These are phyloP conservation scores for Phrixothrix hirtus DNA, from an alignment of 2,888 invertebrate species.

Conservation along the genomic window DNA sequence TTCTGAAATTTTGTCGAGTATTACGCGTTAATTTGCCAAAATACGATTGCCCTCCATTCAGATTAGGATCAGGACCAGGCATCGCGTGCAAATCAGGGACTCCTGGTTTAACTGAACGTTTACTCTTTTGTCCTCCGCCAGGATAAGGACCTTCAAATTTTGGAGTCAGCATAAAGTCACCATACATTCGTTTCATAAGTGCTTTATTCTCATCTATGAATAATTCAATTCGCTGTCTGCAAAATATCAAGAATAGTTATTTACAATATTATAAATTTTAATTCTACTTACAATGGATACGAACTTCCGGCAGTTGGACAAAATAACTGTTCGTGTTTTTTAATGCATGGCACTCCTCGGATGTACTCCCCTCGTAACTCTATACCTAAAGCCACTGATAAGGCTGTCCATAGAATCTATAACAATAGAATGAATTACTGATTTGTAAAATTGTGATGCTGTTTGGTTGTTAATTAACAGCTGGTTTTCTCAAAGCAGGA, in stretches of 20 bases:
- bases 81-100: constrained; percentile 64
- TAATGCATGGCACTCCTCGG: constrained; percentile 88
- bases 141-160: constrained; percentile 52
- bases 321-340: constrained; percentile 85
- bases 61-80: constrained; percentile 55
- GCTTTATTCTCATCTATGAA: constrained; percentile 96
- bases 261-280: constrained; percentile 1
- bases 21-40: constrained; percentile 60
- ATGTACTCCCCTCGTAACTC: constrained; percentile 87
- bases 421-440: neutral
- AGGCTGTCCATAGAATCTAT: constrained; percentile 88
- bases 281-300: constrained; percentile 80
- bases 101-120: constrained; percentile 54
- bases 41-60: constrained; percentile 58
- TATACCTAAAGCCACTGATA: constrained; percentile 83
- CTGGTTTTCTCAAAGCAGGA: neutral
- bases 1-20: constrained; percentile 60
- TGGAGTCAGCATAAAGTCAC: constrained; percentile 75
- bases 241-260: constrained; percentile 42
- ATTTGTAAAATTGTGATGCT: neutral
- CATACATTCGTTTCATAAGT: constrained; percentile 90
- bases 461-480: neutral
- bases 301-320: constrained; percentile 90
- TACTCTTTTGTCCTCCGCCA: constrained; percentile 54
- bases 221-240: constrained; percentile 84